phyloP scores from a whole-genome alignment of 2,113 vertebrate genomes.

The Hypomesus transpacificus region DNA sequence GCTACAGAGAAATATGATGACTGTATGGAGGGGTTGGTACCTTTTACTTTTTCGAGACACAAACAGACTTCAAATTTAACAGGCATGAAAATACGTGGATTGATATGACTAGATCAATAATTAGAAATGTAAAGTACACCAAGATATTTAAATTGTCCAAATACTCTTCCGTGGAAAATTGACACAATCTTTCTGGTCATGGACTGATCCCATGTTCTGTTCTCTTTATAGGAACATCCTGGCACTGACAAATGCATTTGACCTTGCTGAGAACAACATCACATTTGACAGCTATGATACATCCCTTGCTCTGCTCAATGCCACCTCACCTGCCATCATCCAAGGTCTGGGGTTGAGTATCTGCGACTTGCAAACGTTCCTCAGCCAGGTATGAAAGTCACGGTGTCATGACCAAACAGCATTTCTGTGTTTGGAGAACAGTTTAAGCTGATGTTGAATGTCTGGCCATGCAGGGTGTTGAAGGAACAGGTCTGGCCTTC shows the following conservation, averaged over 20 bases:
- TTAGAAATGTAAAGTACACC: no score
- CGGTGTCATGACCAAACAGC: neutral
- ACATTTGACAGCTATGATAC: slow-evolving; percentile 59
- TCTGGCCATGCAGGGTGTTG: slow-evolving; percentile 78
- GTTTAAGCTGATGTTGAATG: neutral
- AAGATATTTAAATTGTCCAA: no score
- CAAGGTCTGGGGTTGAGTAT: slow-evolving; percentile 42
- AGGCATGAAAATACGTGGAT: no score
- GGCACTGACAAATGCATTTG: slow-evolving; percentile 61
- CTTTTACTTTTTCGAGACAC: neutral
- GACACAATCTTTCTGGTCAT: neutral
- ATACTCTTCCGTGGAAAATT: no score
- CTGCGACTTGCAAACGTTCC: slow-evolving; percentile 61
- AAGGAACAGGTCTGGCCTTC: slow-evolving; percentile 94
- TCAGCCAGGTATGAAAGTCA: slow-evolving; percentile 62
- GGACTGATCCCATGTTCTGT: neutral
- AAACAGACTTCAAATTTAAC: no score
- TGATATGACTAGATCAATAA: no score
- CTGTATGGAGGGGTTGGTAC: slow-evolving; percentile 75
- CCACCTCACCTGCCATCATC: slow-evolving; percentile 53
- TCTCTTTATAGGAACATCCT: slow-evolving; percentile 64
- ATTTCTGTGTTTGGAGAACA: slow-evolving; percentile 1
- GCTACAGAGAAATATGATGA: slow-evolving; percentile 82
- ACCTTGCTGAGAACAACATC: slow-evolving; percentile 60
- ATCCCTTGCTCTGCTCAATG: slow-evolving; percentile 45